Percentiles rank a stretch among this genome's conserved stretches.
These are phyloP conservation scores for Pseudochirops cupreus DNA, from an alignment of 2,797 vertebrate species.

Conservation along the genomic window DNA sequence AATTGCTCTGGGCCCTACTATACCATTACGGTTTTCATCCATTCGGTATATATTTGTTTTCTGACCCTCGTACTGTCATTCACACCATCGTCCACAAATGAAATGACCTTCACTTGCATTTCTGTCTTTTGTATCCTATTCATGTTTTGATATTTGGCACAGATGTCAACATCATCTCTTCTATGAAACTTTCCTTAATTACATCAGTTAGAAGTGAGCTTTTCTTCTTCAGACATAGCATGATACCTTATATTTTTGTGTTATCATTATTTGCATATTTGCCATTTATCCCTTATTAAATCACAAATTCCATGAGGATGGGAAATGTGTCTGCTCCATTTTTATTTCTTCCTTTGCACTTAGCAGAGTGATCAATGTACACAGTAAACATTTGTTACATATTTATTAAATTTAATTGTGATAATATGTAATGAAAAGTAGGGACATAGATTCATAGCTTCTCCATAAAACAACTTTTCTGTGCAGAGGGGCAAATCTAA, in stretches of 20 bases:
- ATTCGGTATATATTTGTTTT: neutral
- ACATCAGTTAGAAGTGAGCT: neutral
- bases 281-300: neutral
- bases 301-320: neutral
- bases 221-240: neutral
- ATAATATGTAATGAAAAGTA: neutral
- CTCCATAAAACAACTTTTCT: conserved; percentile 29
- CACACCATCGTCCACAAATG: neutral
- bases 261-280: neutral
- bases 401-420: neutral
- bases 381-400: neutral
- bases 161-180: neutral
- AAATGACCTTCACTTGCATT: neutral
- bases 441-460: neutral
- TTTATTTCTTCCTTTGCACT: neutral
- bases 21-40: neutral
- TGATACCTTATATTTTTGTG: neutral
- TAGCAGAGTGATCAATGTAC: neutral
- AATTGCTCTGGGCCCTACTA: neutral
- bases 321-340: neutral
- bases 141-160: neutral
- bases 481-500: neutral
- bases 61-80: neutral
- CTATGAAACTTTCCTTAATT: neutral
- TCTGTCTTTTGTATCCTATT: neutral